These are phyloP conservation scores for Engystomops pustulosus DNA, from an alignment of 2,113 vertebrate species.

Conservation along the genomic window DNA sequence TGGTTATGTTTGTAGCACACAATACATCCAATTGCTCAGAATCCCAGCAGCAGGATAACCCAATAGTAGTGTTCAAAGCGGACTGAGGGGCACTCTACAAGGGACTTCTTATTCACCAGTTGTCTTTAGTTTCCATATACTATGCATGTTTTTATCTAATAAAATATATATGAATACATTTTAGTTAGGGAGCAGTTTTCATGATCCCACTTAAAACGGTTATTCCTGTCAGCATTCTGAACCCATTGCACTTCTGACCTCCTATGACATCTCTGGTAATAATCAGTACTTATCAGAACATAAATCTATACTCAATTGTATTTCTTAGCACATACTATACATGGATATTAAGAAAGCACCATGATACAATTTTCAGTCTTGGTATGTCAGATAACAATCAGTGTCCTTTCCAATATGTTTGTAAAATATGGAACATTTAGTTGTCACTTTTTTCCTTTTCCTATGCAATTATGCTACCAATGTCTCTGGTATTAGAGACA, in stretches of 20 bases:
- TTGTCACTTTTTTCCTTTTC: constrained; percentile 19
- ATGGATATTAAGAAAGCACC: background rate
- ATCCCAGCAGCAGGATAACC: too few species aligned
- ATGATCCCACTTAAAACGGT: background rate
- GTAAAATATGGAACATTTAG: constrained; percentile 19
- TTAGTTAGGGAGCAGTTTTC: background rate
- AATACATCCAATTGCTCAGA: too few species aligned
- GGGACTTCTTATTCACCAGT: too few species aligned
- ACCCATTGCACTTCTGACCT: constrained; percentile 32
- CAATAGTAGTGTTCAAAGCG: too few species aligned
- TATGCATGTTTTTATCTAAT: too few species aligned
- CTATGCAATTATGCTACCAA: constrained; percentile 9
- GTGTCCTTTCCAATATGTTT: background rate
- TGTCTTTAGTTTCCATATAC: too few species aligned
- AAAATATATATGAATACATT: background rate
- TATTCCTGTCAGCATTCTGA: background rate
- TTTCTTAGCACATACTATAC: background rate
- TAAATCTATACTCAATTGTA: constrained; percentile 29
- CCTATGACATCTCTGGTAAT: background rate
- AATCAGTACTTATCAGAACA: background rate
- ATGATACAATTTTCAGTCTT: background rate
- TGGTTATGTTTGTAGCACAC: too few species aligned
- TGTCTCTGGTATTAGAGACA: constrained; percentile 18
- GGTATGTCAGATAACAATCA: background rate
- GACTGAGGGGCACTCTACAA: too few species aligned